These are phyloP conservation scores for Thermophis baileyi DNA, from an alignment of 2,113 vertebrate genomes.

Conservation along the genomic window DNA sequence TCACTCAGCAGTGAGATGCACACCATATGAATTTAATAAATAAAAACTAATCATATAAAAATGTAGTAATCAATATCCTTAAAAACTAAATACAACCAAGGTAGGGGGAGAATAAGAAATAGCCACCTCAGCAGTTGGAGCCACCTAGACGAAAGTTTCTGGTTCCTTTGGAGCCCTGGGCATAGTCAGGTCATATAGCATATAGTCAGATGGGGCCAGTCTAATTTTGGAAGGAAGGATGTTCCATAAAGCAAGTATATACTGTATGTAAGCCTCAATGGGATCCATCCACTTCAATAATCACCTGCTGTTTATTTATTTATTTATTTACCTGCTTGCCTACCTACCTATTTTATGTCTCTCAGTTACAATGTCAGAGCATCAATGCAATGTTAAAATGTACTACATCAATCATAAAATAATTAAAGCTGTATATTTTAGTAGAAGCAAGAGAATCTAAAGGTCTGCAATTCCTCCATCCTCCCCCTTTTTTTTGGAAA, in stretches of 20 bases:
- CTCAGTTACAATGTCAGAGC: background rate
- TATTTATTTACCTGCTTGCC: background rate
- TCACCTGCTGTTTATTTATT: background rate
- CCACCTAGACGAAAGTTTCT: background rate
- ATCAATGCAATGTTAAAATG: background rate
- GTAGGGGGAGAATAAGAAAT: background rate
- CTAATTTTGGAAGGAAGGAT: background rate
- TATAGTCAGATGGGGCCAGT: background rate
- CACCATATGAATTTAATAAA: background rate
- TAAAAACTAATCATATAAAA: background rate
- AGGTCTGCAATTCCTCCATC: background rate
- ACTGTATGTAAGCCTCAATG: background rate
- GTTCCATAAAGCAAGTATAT: background rate
- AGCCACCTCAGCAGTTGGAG: background rate
- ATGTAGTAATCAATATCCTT: background rate
- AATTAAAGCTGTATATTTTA: background rate
- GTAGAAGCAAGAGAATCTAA: background rate
- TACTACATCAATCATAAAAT: background rate
- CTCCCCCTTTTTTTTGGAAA: background rate
- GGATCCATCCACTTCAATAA: background rate
- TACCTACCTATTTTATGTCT: background rate
- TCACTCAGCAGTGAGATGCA: background rate
- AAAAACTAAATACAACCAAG: background rate
- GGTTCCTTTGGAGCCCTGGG: background rate
- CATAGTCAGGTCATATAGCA: background rate